Base-by-base conservation (phyloP, 2,888 invertebrate species). In the Monopis laevigella region DNA sequence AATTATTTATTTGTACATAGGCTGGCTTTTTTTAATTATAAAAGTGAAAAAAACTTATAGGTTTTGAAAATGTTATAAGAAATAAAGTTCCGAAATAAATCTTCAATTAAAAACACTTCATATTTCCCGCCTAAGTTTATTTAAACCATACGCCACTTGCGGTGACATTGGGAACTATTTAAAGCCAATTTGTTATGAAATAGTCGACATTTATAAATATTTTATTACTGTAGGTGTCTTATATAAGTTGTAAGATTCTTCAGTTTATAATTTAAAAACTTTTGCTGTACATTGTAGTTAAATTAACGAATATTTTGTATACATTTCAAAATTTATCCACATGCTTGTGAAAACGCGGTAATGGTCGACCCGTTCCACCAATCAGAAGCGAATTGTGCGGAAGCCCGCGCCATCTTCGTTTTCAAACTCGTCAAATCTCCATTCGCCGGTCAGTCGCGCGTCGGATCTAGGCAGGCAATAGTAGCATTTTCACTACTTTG, bases 341-440 rank as follows among this genome's bases (percentile, higher is more conserved):
- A 75, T 71, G 75, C 59, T 8, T 11, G 12, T n/a, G 11, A 8
- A 8, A 17, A 7, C 7, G 11, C 24, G 61, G 55, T 58, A 70
- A 72, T 75, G 74, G 77, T 65, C 55, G 63, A 55, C 50, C 47
- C 42, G 49, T 41, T 65, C 52, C 54, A 54, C 80, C 80, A 80
- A 80, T 80, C 61, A 62, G 53, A 54, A 44, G 45, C 50, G 52
- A 53, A 51, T 70, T 65, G 61, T 67, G 56, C 54, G 35, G 65
- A 75, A 77, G 70, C 71, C 83, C 88, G 88, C 89, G 89, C 89
- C 89, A 88, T 89, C 87, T 89, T 89, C 88, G 85, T 85, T 88
- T 88, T 88, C 86, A 87, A 89, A 89, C 87, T 86, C 86, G 84
- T 83, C 82, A 67, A 13, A 11, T 58, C 60, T 59, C 81, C 80